A percentile compares a stretch with the other conserved stretches of the same genome.
Evolutionary conservation across 2,797 vertebrate genomes (phyloP).

Genomic region (Cebuella pygmaea): DNA sequence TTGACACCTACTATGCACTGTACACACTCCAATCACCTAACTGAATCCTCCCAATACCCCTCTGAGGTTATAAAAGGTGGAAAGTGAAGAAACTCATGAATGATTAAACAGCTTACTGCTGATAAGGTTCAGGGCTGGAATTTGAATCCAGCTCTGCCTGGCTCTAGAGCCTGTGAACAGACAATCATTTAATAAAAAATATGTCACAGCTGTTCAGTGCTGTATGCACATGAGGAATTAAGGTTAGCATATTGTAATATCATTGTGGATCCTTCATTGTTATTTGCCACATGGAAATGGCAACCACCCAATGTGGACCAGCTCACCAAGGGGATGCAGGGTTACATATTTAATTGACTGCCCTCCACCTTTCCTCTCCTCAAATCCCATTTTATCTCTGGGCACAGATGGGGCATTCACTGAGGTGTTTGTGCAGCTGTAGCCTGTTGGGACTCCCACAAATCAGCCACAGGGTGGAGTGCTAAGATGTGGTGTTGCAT

Average conservation of each 20-base stretch:
- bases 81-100: background rate
- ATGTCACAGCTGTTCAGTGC: background rate
- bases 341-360: background rate
- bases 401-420: background rate
- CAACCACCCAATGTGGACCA: background rate
- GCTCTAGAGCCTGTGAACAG: background rate
- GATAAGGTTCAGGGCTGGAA: background rate
- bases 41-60: background rate
- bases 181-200: background rate
- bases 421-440: background rate
- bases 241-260: background rate
- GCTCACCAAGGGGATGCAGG: background rate
- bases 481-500: background rate
- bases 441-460: background rate
- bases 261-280: background rate
- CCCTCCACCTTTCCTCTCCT: background rate
- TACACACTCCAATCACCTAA: background rate
- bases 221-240: background rate
- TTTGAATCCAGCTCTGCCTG: background rate
- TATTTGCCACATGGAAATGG: background rate
- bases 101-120: background rate
- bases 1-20: background rate
- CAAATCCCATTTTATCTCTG: background rate
- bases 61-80: background rate
- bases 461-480: slow-evolving; percentile 1